Base-by-base conservation (phyloP, 2,113 vertebrate species). In the Nibea albiflora region DNA sequence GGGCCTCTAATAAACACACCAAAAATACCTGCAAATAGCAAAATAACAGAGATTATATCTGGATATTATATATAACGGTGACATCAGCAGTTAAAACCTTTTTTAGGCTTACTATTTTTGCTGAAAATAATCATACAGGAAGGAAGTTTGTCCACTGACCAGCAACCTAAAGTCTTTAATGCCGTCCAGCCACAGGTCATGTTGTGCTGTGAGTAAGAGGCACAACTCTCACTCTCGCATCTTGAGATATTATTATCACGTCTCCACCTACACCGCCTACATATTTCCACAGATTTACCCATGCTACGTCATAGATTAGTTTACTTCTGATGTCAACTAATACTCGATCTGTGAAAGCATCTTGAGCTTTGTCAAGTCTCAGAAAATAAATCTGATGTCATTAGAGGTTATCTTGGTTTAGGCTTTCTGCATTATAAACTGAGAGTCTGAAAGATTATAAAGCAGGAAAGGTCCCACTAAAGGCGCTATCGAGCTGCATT, bases 171-270 rank as follows among this genome's bases (percentile, higher is more conserved):
- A 3, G 5, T 46, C 17, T 31, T 9, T 14, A 28, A 79, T 31
- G 44, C 50, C 22, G 22, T 15, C n/a, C 24, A 49, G 63, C 79
- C 68, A 31, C 70, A 65, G 19, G 31, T 57, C 24, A 64, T 72
- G 71, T 50, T 76, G 66, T 49, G 53, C 47, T 66, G 52, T 39
- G 81, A 62, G 49, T 80, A 31, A 66, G 44, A 54, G 22, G 62
- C 31, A 46, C 14, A 46, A 50, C 67, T 78, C 61, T 78, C 47
- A 28, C 57, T 75, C 16, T 73, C 0, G 4, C 9, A 20, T 64
- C 47, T 46, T 61, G 2, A 4, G 15, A 26, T 26, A 54, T 61
- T 39, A 71, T 62, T 64, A 74, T 74, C 73, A 44, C 58, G 7
- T 39, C 35, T 39, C 35, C 35, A 31, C 28, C 71, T 35, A 12